Base-by-base conservation (phyloP, 1,140 invertebrate species). In the Myzus persicae region DNA sequence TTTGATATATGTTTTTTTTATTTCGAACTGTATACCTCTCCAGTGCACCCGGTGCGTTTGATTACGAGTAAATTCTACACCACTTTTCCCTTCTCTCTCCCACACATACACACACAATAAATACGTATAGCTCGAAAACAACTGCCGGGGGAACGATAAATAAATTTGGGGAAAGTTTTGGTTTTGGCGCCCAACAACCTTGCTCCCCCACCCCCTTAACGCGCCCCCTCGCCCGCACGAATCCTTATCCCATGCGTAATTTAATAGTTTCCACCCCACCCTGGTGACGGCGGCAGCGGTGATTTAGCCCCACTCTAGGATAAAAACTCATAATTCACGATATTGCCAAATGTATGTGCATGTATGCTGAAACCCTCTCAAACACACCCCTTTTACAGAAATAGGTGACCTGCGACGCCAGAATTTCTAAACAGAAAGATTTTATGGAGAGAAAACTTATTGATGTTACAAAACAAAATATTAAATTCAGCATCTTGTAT, bases 111-210 rank as follows among this genome's bases (percentile, higher is more conserved):
- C 38, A 22, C 38, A 44, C 54, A 44, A 91, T 76, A 91, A 76
- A 91, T 76, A 91, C 67, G 36, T 26, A 93, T 42, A 93, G 81
- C 46, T 93, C 91, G 44, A 93, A 85, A 93, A 84, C 91, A 93
- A 93, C 91, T 93, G 91, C 91, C 91, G 76, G 76, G 91, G 91
- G 91, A 93, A 93, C 91, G 48, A 93, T 93, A 93, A 93, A 93
- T 93, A 93, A 84, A 93, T 93, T 93, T 93, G 44, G 76, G 46
- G 81, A 93, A 93, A 93, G 76, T 93, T 93, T 92, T 82, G 90
- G 90, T 91, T 91, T 82, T 82, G 90, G 90, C 44, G 90, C 67
- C 42, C 90, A 82, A 91, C 90, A 38, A 76, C 90, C 67, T 48
- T 82, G 59, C 9, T 7, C 46, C 67, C 42, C 26, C 54, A 26